Conservation (phyloP, 2,797 vertebrate genomes). For the Acanthurus tractus region DNA sequence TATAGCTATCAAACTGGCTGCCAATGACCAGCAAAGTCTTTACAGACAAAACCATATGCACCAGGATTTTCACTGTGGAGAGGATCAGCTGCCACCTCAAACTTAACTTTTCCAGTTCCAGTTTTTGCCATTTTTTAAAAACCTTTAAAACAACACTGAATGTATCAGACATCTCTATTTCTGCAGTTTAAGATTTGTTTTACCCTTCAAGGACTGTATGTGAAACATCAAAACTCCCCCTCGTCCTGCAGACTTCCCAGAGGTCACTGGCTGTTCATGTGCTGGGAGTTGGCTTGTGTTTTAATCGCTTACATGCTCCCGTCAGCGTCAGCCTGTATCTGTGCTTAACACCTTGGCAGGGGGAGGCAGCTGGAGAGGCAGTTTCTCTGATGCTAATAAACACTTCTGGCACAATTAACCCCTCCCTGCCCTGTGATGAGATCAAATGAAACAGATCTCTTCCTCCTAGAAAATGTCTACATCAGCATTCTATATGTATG, state of each 20-base stretch:
- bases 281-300: conserved; percentile 35
- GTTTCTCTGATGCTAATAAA: conserved; percentile 45
- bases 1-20: not conserved
- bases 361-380: conserved; percentile 35
- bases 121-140: not conserved
- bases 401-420: conserved; percentile 44
- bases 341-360: conserved; percentile 58
- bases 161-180: not conserved
- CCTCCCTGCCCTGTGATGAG: conserved; percentile 31
- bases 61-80: not conserved
- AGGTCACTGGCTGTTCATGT: conserved; percentile 32
- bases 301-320: conserved; percentile 43
- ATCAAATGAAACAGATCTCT: conserved; percentile 51
- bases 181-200: not conserved
- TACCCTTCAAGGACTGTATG: not conserved
- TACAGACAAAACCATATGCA: conserved; percentile 7
- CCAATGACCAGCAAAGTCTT: not conserved
- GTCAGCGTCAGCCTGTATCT: conserved; percentile 57
- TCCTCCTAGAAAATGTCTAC: conserved; percentile 10
- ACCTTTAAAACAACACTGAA: not conserved
- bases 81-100: not conserved
- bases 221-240: conserved; percentile 7
- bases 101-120: not conserved
- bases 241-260: conserved; percentile 22
- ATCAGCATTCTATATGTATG: conserved; percentile 19